phyloP scores from a whole-genome alignment of 2,797 vertebrate species.

The Falco concolor region DNA sequence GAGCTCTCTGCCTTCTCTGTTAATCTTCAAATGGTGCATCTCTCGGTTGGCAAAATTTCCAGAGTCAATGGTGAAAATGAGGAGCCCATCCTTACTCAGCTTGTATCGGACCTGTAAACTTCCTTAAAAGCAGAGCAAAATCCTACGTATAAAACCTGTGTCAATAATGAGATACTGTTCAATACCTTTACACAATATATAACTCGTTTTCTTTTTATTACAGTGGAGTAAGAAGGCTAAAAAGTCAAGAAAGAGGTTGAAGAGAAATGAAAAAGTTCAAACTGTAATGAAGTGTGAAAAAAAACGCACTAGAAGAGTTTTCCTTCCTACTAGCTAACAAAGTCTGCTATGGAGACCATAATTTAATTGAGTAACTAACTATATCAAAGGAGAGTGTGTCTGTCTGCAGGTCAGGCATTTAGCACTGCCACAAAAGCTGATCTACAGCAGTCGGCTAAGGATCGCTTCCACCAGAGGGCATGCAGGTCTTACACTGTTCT shows the following conservation, averaged over 20 bases:
- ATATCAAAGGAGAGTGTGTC: not conserved
- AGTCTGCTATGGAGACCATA: not conserved
- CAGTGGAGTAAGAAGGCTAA: not conserved
- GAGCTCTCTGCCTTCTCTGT: constrained; percentile 83
- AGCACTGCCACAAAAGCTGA: not conserved
- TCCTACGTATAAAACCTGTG: not conserved
- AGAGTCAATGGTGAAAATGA: constrained; percentile 80
- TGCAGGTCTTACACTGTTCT: constrained; percentile 4
- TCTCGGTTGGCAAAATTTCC: constrained; percentile 85
- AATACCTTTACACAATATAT: not conserved
- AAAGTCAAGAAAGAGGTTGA: not conserved
- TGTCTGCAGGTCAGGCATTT: not conserved
- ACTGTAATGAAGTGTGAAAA: not conserved
- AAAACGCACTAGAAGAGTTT: not conserved
- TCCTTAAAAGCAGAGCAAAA: constrained; percentile 77
- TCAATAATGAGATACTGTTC: not conserved
- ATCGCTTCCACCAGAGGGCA: constrained; percentile 62
- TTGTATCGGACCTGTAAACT: constrained; percentile 92
- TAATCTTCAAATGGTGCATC: constrained; percentile 85
- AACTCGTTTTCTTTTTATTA: not conserved
- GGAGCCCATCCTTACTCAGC: constrained; percentile 79
- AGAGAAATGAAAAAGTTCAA: not conserved
- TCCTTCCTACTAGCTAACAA: not conserved
- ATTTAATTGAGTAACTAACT: not conserved
- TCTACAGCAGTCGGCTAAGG: not conserved